Base-by-base conservation (phyloP, 2,797 vertebrate genomes). In the Chaunax sp. region DNA sequence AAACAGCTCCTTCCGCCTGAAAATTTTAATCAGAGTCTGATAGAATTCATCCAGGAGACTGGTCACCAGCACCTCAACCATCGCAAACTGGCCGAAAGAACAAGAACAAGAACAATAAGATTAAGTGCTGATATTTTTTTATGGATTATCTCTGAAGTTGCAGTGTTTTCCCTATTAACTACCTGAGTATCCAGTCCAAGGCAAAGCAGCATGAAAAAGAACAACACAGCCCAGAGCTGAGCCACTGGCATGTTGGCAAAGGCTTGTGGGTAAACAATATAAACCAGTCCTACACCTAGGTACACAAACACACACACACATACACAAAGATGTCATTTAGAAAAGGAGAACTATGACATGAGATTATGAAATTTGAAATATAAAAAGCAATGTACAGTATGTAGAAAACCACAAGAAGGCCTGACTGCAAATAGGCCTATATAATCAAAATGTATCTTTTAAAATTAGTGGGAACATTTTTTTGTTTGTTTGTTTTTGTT, bases 41-140 rank as follows among this genome's bases (percentile, higher is more conserved):
- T 85, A 63, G 47, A 75, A 91, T 51, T 86, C 69, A 67, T 95
- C 94, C 87, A 92, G 63, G 26, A 95, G 58, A 64, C 93, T 94
- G 78, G 94, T 95, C 69, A 94, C 93, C 92, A 94, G 87, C 65
- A 95, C 94, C 60, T 95, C 94, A 53, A 93, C 93, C 94, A 95
- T 94, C 1, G 93, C 93, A 88, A 95, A 95, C 94, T 95, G 78
- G 10, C 55, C 18, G 18, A 23, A 43, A 23, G 6, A 38, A 35
- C 2, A 13, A 22, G 22, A 6, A 40, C 5, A 23, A 37, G 35
- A 11, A 55, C 16, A 4, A 7, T 38, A 1, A 49, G 23, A 20
- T 46, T 22, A 6, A 14, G 23, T 25, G 19, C 20, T 46, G 16
- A 38, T 18, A 14, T 23, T 26, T 15, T 14, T 9, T 0, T 26